A percentile compares a stretch with the other conserved stretches of the same genome.
Evolutionary conservation across 2,797 vertebrate genomes (phyloP).

Genomic region (Dallia pectoralis): DNA sequence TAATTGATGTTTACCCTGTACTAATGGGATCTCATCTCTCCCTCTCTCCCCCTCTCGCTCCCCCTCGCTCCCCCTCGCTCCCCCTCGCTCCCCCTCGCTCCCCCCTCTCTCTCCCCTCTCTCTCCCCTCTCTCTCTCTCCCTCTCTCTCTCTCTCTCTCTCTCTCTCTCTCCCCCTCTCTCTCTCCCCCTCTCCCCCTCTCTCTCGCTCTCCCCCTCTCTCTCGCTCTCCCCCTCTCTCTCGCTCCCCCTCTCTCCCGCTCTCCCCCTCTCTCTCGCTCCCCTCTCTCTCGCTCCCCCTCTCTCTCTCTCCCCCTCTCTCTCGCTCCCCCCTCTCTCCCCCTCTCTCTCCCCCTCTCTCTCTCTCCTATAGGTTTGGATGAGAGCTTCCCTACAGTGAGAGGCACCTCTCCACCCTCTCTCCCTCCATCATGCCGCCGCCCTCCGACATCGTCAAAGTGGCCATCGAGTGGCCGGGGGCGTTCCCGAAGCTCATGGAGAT

Average conservation of each 20-base stretch:
- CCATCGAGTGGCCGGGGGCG: constrained; percentile 95
- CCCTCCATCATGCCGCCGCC: constrained; percentile 88
- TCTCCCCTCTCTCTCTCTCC: constrained; percentile 4
- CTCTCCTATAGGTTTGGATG: constrained; percentile 79
- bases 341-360: background rate
- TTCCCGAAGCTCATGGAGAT: constrained; percentile 98
- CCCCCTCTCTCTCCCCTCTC: constrained; percentile 20
- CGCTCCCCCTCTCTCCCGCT: no score
- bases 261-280: background rate
- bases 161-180: background rate
- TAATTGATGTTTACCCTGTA: no score
- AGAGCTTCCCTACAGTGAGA: constrained; percentile 67
- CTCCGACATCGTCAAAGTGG: constrained; percentile 96
- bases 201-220: no score
- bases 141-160: constrained; percentile 1
- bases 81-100: background rate
- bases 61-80: background rate
- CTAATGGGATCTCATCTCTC: background rate
- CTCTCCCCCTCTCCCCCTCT: constrained; percentile 1
- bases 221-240: background rate
- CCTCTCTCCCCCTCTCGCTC: background rate
- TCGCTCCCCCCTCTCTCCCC: constrained; percentile 21
- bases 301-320: constrained; percentile 1
- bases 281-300: background rate
- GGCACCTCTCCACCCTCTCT: constrained; percentile 54